Conservation (phyloP, 2,888 invertebrate species). For the Argyresthia albistria region DNA sequence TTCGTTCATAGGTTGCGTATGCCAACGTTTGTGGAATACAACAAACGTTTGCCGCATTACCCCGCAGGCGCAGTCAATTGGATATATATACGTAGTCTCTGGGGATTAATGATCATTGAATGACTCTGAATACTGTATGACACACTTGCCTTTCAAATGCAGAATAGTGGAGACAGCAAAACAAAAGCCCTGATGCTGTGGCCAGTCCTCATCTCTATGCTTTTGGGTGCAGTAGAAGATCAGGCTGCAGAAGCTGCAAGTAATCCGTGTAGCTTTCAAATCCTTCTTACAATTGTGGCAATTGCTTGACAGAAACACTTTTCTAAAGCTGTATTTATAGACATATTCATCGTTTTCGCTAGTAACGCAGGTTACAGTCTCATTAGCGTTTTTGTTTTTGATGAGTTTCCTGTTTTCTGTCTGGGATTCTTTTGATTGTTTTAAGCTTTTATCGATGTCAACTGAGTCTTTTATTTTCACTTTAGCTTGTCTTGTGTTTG, state of each 20-base stretch:
- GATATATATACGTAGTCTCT: too few species aligned
- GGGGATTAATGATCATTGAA: too few species aligned
- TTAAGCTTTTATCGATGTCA: constrained; percentile 29
- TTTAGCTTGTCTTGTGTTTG: constrained; percentile 45
- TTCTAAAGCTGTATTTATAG: constrained; percentile 76
- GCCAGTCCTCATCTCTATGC: constrained; percentile 74
- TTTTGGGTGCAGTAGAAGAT: constrained; percentile 75
- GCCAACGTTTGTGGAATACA: too few species aligned
- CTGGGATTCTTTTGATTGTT: constrained; percentile 42
- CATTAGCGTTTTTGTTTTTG: constrained; percentile 24
- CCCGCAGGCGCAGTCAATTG: too few species aligned
- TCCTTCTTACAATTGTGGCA: constrained; percentile 68
- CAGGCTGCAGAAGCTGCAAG: constrained; percentile 70
- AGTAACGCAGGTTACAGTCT: constrained; percentile 36
- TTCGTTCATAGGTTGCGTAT: too few species aligned
- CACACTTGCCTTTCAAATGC: constrained; percentile 67
- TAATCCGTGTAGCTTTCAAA: constrained; percentile 32
- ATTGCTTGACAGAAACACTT: constrained; percentile 73
- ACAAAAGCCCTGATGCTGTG: constrained; percentile 74
- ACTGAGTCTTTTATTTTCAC: constrained; percentile 56
- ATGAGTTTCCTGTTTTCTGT: constrained; percentile 32
- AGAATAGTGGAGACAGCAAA: constrained; percentile 71
- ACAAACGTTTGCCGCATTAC: too few species aligned
- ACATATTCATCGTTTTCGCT: constrained; percentile 74
- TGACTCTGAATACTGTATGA: too few species aligned